Conservation (phyloP, 37 sponge, comb jelly and placozoan species). For the Lycopodina hypogea region DNA sequence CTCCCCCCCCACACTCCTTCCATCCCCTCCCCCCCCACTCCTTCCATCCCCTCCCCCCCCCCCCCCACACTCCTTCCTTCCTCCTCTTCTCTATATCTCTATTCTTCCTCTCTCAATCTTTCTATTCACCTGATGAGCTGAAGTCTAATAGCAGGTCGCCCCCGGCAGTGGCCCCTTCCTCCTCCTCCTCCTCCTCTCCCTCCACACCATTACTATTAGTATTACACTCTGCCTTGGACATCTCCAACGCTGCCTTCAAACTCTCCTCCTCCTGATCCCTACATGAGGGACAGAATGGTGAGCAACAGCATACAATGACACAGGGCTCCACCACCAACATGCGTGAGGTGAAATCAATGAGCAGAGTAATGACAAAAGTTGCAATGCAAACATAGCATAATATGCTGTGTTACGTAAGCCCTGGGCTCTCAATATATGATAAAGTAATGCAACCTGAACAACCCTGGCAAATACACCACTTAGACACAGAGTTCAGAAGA, state of each 20-base stretch:
- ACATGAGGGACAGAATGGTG: neutral
- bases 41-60: no score
- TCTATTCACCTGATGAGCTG: constrained; percentile 10
- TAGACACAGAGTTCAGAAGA: no score
- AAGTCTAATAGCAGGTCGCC: constrained; percentile 40
- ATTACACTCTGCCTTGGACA: constrained; percentile 65
- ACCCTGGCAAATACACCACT: no score
- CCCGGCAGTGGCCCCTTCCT: neutral
- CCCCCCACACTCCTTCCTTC: neutral
- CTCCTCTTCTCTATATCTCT: neutral
- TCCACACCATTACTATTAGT: neutral
- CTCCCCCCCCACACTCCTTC: no score
- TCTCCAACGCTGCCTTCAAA: constrained; percentile 65
- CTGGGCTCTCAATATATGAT: no score
- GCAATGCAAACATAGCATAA: no score
- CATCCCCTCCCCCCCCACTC: no score
- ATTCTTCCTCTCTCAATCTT: neutral
- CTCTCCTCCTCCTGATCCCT: constrained; percentile 78
- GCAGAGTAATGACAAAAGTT: no score
- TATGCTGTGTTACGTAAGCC: no score
- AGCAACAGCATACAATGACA: neutral
- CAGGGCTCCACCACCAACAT: no score
- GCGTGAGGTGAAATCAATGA: no score
- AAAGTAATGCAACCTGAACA: no score
- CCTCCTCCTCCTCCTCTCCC: constrained; percentile 2